Base-by-base conservation (phyloP, 2,888 invertebrate species). In the Maniola hyperantus region DNA sequence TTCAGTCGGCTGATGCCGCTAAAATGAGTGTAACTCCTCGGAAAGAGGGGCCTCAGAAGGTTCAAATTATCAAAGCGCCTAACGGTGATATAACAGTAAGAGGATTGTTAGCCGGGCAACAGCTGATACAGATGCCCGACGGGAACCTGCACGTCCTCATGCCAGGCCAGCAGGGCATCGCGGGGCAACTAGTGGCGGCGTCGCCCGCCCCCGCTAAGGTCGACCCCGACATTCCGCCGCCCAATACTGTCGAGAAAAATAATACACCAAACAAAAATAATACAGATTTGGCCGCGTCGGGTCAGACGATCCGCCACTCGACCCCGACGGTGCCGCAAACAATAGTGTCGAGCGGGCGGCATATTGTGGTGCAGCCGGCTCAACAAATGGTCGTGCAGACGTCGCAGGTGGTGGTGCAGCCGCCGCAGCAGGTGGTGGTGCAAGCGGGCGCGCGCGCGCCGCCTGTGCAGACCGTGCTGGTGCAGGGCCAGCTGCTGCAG, bases 21-120 rank as follows among this genome's bases (percentile, higher is more conserved):
- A 71, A 79, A 50, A 79, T 84, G 7, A 88, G 88, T 70, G 13
- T 80, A 0, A 76, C 77, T 15, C 75, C 80, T 7, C 86, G 91
- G 59, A 88, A 93, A 71, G 93, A 92, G 1, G 88, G 88, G 6
- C 92, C 91, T 6, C 97, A 97, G 82, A 96, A 96, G 81, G 97
- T 99, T 13, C 98, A 98, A 92, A 97, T 99, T 73, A 95, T 97
- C 78, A 96, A 97, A 73, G 95, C 97, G 0, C 96, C 97, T 0
- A 97, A 98, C 85, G 98, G 98, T 33, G 97, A 98, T 87, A 93
- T 98, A 15, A 97, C 98, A 76, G 98, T 99, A 1, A 95, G 97
- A 69, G 99, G 99, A 0, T 93, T 99, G 8, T 94, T 97, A 85
- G 97, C 98, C 55, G 98, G 98, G 64, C 99, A 99, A 82, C 98